Conservation (phyloP, 2,113 vertebrate species). For the Orycteropus afer region DNA sequence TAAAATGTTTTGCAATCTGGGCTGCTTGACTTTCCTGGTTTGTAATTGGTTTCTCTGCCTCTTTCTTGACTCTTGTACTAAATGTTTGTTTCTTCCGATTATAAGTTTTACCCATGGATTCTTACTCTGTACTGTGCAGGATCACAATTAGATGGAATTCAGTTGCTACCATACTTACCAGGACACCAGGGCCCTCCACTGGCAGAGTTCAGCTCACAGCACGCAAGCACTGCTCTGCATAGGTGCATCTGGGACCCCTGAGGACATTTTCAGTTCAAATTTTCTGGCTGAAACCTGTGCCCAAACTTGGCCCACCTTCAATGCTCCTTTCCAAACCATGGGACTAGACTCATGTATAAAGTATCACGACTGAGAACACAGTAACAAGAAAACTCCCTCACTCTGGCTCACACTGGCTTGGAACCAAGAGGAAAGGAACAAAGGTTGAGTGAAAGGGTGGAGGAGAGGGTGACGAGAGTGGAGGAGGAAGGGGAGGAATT, state of each 20-base stretch:
- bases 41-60: constrained; percentile 5
- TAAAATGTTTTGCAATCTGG: background rate
- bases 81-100: constrained; percentile 33
- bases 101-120: background rate
- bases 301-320: background rate
- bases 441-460: background rate
- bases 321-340: background rate
- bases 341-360: background rate
- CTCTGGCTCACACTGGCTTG: background rate
- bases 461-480: too few species aligned
- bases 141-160: background rate
- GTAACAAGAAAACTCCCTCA: background rate
- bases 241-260: background rate
- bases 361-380: background rate
- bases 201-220: background rate
- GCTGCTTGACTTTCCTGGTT: background rate
- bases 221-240: background rate
- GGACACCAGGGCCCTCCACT: accelerated
- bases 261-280: background rate
- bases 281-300: background rate
- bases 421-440: background rate
- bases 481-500: background rate
- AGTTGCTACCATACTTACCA: background rate
- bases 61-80: background rate
- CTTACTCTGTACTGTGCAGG: background rate